Base-by-base conservation (phyloP, 2,888 invertebrate genomes). In the Hoplodrina ambigua region DNA sequence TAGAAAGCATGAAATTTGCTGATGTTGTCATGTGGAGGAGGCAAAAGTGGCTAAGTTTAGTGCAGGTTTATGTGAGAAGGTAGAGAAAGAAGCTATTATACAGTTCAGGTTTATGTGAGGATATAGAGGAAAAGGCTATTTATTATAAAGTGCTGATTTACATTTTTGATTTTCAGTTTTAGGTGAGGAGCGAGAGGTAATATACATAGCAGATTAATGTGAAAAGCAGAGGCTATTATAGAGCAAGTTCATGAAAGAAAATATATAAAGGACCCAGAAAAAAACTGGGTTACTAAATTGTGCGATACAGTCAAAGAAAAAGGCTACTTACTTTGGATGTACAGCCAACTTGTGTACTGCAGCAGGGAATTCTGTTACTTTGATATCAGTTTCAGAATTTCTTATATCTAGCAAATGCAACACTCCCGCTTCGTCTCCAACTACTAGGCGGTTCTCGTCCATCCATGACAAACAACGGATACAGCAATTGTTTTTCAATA, bases 351-450 rank as follows among this genome's bases (percentile, higher is more conserved):
- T 90, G 75, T 96, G 95, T 13, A 96, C 86, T 2, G 96, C 89
- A 55, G 93, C 92, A 15, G 95, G 94, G 68, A 95, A 94, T 71
- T 93, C 90, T 25, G 86, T 80, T 20, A 94, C 63, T 76, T 88
- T 90, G 10, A 84, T 77, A 15, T 72, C 68, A 6, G 58, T 60
- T 30, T 87, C 88, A n/a, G 91, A 82, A 72, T 91, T 91, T 69
- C 96, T 90, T 15, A 92, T 77, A 83, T 96, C 95, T 66, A 93
- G 78, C 46, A 93, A 69, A 72, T 87, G 87, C 20, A 96, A 75
- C 0, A 87, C 77, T 4, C 96, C 96, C 10, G 93, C 93, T 81
- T 96, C 96, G 82, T 95, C 95, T 4, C 96, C 96, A 83, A 88
- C 91, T n/a, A 94, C 67, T 64, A 96, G 64, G 68, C 85, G 84